Conservation (phyloP, 2,113 vertebrate species). For the Tyrannus savana region DNA sequence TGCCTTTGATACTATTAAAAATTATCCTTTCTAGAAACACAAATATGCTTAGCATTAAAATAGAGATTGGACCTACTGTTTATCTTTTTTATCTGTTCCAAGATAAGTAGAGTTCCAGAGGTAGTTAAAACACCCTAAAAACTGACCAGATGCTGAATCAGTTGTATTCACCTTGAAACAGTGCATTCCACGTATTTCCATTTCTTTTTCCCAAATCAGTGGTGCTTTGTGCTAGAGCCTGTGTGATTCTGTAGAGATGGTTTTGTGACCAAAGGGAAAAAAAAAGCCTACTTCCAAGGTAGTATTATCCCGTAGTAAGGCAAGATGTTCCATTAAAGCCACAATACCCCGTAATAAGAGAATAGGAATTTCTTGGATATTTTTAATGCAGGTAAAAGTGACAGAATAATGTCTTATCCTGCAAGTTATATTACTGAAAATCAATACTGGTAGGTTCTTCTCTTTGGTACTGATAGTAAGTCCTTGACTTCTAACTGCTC, state of each 20-base stretch:
- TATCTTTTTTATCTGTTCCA: background rate
- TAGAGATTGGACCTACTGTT: background rate
- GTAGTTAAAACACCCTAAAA: background rate
- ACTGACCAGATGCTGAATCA: background rate
- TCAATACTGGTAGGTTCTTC: background rate
- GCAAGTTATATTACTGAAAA: background rate
- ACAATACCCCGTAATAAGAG: background rate
- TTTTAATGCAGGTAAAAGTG: background rate
- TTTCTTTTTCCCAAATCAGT: background rate
- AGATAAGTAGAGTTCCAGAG: background rate
- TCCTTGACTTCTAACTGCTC: background rate
- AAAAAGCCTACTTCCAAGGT: background rate
- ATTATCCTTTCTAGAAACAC: background rate
- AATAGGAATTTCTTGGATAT: background rate
- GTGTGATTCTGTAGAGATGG: background rate
- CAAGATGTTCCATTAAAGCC: background rate
- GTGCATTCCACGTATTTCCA: background rate
- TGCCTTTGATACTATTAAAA: background rate
- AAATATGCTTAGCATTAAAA: background rate
- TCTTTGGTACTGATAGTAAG: background rate
- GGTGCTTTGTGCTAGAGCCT: background rate
- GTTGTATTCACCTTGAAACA: background rate
- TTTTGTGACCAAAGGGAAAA: background rate
- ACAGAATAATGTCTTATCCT: background rate
- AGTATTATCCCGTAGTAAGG: background rate